Conservation (phyloP, 2,797 vertebrate genomes). For the Lepilemur septentrionalis region DNA sequence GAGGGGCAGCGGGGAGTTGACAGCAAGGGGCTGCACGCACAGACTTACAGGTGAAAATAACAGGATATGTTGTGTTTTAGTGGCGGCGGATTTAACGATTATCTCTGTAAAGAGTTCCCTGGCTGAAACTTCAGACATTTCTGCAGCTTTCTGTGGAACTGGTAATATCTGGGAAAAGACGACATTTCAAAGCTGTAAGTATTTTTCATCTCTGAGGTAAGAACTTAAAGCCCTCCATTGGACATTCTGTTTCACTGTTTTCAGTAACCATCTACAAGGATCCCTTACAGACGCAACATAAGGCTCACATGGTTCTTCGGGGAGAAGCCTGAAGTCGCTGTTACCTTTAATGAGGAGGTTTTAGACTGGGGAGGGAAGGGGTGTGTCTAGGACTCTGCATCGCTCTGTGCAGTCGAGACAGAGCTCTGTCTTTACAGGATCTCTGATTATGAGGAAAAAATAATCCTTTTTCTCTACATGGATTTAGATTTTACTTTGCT, state of each 20-base stretch:
- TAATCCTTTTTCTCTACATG: background rate
- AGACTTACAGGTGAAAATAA: background rate
- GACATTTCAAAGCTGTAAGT: background rate
- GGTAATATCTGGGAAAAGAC: background rate
- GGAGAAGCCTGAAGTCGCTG: background rate
- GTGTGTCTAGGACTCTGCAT: background rate
- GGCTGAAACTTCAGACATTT: constrained; percentile 5
- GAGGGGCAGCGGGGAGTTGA: background rate
- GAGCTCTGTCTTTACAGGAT: background rate
- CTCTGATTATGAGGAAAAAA: background rate
- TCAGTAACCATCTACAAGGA: constrained; percentile 20
- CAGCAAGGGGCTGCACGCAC: background rate
- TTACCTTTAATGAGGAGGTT: constrained; percentile 46
- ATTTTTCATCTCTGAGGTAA: constrained; percentile 12
- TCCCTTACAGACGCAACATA: constrained; percentile 9
- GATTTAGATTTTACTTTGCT: background rate
- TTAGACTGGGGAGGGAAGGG: background rate
- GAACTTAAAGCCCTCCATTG: background rate
- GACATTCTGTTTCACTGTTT: background rate
- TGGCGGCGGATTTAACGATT: constrained; percentile 8
- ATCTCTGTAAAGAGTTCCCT: background rate
- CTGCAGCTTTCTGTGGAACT: background rate
- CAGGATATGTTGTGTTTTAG: background rate
- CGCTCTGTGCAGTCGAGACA: background rate
- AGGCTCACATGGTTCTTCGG: background rate